Percentiles rank a stretch among this genome's conserved stretches.
phyloP scores from a whole-genome alignment of 2,113 vertebrate species.

The Capreolus pygargus region DNA sequence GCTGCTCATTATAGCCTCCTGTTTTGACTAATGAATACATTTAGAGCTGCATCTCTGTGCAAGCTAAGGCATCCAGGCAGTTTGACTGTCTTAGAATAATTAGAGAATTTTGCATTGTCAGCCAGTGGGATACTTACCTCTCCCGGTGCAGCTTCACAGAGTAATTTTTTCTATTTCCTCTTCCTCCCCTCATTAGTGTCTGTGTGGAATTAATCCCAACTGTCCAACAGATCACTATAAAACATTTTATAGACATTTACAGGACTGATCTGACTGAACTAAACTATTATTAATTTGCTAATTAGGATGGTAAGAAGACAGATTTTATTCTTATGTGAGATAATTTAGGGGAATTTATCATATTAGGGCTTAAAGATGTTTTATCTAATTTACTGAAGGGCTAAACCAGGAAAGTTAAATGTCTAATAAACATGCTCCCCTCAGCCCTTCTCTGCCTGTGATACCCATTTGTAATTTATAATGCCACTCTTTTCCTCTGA shows the following conservation, averaged over 20 bases:
- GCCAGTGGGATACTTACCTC: not conserved
- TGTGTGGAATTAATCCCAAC: not conserved
- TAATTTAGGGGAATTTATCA: not conserved
- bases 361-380: not conserved
- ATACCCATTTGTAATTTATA: not conserved
- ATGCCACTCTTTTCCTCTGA: not conserved
- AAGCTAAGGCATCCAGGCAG: slow-evolving; percentile 23
- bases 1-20: slow-evolving; percentile 33
- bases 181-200: slow-evolving; percentile 25
- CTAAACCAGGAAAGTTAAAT: not conserved
- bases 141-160: not conserved
- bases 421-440: not conserved
- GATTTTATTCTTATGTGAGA: not conserved
- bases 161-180: not conserved
- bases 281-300: slow-evolving; percentile 10
- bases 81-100: slow-evolving; percentile 36
- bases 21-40: slow-evolving; percentile 29
- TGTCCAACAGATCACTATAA: not conserved
- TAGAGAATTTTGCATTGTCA: slow-evolving; percentile 27
- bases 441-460: not conserved
- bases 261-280: not conserved
- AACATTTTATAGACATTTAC: slow-evolving; percentile 25
- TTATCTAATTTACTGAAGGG: not conserved
- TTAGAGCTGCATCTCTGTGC: slow-evolving; percentile 37
- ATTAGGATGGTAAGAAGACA: not conserved